Evolutionary conservation across 2,888 invertebrate genomes (phyloP), one percentile per base, ranked within the genome.

Genomic region (Allophyes oxyacanthae): DNA sequence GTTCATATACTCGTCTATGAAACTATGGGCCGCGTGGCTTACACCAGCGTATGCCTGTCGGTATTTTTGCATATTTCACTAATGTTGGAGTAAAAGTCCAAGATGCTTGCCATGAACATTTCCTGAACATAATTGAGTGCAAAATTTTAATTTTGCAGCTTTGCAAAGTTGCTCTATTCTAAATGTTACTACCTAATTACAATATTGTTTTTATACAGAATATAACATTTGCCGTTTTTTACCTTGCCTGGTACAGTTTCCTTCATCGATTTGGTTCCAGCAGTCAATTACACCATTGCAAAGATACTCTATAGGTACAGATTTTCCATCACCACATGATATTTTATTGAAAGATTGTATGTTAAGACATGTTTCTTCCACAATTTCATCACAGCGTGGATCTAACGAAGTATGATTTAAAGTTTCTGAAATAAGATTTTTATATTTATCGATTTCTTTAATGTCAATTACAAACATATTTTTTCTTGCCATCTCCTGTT

Each of bases 221-320:
- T 20, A 20, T 20, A 20, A 28, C 28, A 8, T 20, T n/a, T 8
- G 20, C 20, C 20, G 38, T 51, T 13, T 41, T 26, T 51, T 72
- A 90, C 89, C 88, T 83, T 86, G 81, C 51, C 65, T 52, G 36
- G 71, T 63, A 71, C 90, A 92, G 55, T 86, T 70, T 26, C 56
- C 67, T 82, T 92, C 92, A 63, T 92, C 92, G 2, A 86, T 80
- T 61, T 65, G 72, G 60, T 87, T 85, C 1, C 64, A 38, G 43
- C 92, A 92, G 44, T 92, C 87, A 26, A 55, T 36, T 0, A 70
- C 61, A 30, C 86, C 87, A 64, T 92, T 79, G 59, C 92, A 92
- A 20, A 92, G 66, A 54, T 85, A 81, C 46, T 78, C 73, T 40
- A 90, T 60, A 6, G 78, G 55, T 33, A 90, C 60, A 30, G 49